Base-by-base conservation (phyloP, 1,140 invertebrate species). In the Cydia strobilella region DNA sequence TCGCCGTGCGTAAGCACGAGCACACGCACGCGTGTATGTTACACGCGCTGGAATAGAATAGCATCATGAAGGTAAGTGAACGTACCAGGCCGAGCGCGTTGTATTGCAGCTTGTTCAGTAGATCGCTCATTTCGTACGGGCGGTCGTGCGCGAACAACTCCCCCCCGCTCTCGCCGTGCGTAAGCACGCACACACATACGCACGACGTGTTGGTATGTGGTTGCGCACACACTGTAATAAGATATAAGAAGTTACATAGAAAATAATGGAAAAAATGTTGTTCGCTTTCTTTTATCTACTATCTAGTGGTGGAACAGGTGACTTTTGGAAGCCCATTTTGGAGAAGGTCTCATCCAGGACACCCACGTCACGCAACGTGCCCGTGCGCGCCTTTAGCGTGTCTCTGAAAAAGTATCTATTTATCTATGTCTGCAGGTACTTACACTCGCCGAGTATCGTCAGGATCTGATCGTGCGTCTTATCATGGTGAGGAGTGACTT, bases 111-210 rank as follows among this genome's bases (percentile, higher is more conserved):
- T 82, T 75, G 18, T 48, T 25, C 10, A 79, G 82, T 15, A 90
- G 72, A 27, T 89, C 85, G 10, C 35, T 73, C 7, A 90, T 76
- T 10, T 78, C 73, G 66, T 90, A 90, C 0, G 83, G 82, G n/a
- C 83, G 75, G 48, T 90, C 88, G 0, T 83, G 77, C 0, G 88
- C 88, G 35, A 75, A 84, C 7, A 90, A 6, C 35, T 84, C 80
- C 0, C 87, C 87, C 1, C 82, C 80, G 15, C 74, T 79, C 12
- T 84, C 84, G 0, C 87, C 87, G 15, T 90, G 88, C 0, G 85
- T 86, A 23, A 90, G 63, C 72, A 90, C 84, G 3, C 78, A 82
- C 25, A 90, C 76, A 35, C 80, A 84, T 6, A 90, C 25, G 39
- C 86, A 85, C 0, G 87, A 83, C 0, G 87, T 88, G 4, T 51